These are phyloP conservation scores for Meganola albula DNA, from an alignment of 2,888 invertebrate species.

Conservation along the genomic window DNA sequence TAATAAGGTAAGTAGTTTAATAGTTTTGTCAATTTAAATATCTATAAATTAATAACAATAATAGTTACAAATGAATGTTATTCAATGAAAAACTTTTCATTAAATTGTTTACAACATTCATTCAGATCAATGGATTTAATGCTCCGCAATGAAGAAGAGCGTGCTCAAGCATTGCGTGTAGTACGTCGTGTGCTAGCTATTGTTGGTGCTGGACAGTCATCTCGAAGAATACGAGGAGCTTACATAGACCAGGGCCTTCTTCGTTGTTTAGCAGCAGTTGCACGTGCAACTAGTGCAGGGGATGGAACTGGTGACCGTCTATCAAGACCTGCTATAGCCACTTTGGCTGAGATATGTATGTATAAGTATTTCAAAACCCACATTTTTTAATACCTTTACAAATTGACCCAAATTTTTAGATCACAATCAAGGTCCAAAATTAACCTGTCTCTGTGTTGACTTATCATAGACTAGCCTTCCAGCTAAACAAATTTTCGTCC, in stretches of 20 bases:
- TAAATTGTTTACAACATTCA: too few species aligned
- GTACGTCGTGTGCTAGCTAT: slow-evolving; percentile 78
- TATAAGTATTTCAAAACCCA: too few species aligned
- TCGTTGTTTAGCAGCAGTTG: slow-evolving; percentile 89
- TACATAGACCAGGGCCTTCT: slow-evolving; percentile 86
- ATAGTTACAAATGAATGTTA: too few species aligned
- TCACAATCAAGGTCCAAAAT: too few species aligned
- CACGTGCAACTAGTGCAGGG: slow-evolving; percentile 84
- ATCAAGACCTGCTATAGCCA: slow-evolving; percentile 90
- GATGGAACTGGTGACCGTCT: slow-evolving; percentile 86
- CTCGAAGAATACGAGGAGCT: slow-evolving; percentile 81
- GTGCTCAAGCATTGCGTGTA: slow-evolving; percentile 93
- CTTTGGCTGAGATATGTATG: slow-evolving; percentile 91
- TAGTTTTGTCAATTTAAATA: not conserved
- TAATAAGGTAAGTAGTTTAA: slow-evolving; percentile 79
- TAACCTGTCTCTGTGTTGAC: too few species aligned
- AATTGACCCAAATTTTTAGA: too few species aligned
- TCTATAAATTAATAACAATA: too few species aligned
- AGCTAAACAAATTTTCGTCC: too few species aligned
- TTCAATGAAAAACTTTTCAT: too few species aligned
- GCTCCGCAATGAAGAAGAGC: slow-evolving; percentile 93
- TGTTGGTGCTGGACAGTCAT: slow-evolving; percentile 77
- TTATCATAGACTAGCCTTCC: too few species aligned
- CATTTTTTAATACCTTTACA: too few species aligned
- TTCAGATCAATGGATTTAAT: slow-evolving; percentile 93